These are phyloP conservation scores for Patiria pectinifera DNA, from an alignment of 53 echinoderm and acorn worm species.

Conservation along the genomic window DNA sequence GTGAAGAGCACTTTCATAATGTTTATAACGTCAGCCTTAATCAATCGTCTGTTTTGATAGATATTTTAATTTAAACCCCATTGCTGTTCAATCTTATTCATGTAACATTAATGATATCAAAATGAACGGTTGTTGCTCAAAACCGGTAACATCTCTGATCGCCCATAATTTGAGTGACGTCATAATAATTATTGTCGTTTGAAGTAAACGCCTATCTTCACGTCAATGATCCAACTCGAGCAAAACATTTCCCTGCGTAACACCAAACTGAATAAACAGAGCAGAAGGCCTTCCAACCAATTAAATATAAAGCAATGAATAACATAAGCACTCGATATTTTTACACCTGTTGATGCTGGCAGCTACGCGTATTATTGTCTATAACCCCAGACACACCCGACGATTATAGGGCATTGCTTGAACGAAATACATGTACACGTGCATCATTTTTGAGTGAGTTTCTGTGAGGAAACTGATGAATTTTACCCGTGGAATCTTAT, in stretches of 20 bases:
- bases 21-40: too few relatives aligned
- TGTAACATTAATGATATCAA: too few relatives aligned
- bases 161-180: too few relatives aligned
- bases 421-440: neutral
- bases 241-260: too few relatives aligned
- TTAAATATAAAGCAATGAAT: neutral
- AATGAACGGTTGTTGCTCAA: too few relatives aligned
- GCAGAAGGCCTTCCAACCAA: neutral
- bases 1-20: too few relatives aligned
- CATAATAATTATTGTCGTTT: too few relatives aligned
- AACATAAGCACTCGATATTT: conserved; percentile 7
- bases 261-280: neutral
- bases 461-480: neutral
- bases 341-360: conserved; percentile 25
- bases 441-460: neutral
- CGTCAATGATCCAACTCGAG: neutral
- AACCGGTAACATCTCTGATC: too few relatives aligned
- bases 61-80: too few relatives aligned
- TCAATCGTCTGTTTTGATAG: too few relatives aligned
- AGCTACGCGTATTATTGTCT: conserved; percentile 2
- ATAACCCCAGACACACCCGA: conserved; percentile 25
- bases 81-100: too few relatives aligned
- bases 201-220: too few relatives aligned
- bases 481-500: neutral
- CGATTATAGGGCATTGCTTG: neutral